phyloP scores from a whole-genome alignment of 2,888 invertebrate genomes.

The Carcina quercana region DNA sequence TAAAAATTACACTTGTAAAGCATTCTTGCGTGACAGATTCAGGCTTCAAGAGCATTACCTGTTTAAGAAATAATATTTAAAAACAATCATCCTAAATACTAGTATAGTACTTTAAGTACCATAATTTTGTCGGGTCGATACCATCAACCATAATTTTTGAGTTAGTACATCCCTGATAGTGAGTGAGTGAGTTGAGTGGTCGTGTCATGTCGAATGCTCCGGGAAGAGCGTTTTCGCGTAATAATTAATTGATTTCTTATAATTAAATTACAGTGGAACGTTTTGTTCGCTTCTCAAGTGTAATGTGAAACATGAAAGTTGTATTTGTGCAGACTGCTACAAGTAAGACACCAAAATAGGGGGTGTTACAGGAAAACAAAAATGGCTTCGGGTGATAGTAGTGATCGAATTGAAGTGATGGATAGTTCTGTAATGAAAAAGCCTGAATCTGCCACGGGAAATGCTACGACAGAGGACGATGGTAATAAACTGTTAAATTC shows the following conservation, averaged over 20 bases:
- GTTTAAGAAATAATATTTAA: no score
- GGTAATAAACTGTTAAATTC: constrained; percentile 62
- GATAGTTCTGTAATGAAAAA: constrained; percentile 79
- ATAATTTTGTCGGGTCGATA: no score
- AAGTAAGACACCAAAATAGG: constrained; percentile 57
- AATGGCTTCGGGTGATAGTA: constrained; percentile 91
- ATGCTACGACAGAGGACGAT: constrained; percentile 76
- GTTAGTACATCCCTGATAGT: no score
- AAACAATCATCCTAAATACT: no score
- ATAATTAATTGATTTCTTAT: constrained; percentile 70
- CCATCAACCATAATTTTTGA: no score
- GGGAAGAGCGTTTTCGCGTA: constrained; percentile 64
- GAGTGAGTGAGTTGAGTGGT: no score
- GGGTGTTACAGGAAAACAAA: constrained; percentile 64
- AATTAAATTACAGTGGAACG: constrained; percentile 70
- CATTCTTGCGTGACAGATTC: no score
- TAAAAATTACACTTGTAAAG: no score
- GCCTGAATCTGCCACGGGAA: constrained; percentile 72
- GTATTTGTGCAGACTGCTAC: constrained; percentile 48
- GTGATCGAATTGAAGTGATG: constrained; percentile 85
- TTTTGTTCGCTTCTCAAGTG: constrained; percentile 58
- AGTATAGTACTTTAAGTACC: no score
- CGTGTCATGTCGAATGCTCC: constrained; percentile 64
- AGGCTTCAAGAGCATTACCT: no score
- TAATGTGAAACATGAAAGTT: constrained; percentile 64